Evolutionary conservation across 2,888 invertebrate species (phyloP), one percentile per base, ranked within the genome.

Genomic region (Desoria tigrina): DNA sequence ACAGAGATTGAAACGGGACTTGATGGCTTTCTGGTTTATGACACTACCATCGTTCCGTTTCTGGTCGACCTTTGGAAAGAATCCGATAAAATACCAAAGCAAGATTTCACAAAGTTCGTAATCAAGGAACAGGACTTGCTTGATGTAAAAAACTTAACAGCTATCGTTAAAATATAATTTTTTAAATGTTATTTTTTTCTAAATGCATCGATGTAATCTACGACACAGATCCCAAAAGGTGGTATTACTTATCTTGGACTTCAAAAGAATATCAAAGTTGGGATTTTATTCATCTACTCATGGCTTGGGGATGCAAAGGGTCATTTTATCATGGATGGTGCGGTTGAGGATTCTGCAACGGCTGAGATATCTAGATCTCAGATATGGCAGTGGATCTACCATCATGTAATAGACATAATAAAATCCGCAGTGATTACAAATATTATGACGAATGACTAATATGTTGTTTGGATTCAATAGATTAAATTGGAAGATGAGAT

Each of bases 381-480:
- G 80, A 83, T 89, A 63, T 88, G 88, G 88, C 88, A 89, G 78
- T 89, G 88, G 87, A 84, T 88, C 65, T 81, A 85, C 64, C 87
- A 87, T 77, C 79, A 82, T 75, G 85, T 85, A 77, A 32, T 11
- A 32, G 4, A 32, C 32, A 32, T 32, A 7, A 32, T 11, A 32
- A 32, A 32, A 7, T 32, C 11, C 11, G 32, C 11, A 32, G 32
- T 32, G 32, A 32, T 32, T 7, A 32, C 6, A 32, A 11, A 11
- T 32, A 11, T 32, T 32, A 7, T 7, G 4, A 32, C 6, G 32
- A 32, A n/a, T n/a, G n/a, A n/a, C n/a, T n/a, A n/a, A n/a, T n/a
- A 55, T 55, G 3, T 37, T 26, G 11, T 28, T 56, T 63, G 37
- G 53, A 59, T 61, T 64, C 79, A 80, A 42, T 79, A 85, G 84